Percentiles rank a stretch among this genome's conserved stretches.
Conservation (phyloP, 2,888 invertebrate species). For the Marasmarcha lunaedactyla region DNA sequence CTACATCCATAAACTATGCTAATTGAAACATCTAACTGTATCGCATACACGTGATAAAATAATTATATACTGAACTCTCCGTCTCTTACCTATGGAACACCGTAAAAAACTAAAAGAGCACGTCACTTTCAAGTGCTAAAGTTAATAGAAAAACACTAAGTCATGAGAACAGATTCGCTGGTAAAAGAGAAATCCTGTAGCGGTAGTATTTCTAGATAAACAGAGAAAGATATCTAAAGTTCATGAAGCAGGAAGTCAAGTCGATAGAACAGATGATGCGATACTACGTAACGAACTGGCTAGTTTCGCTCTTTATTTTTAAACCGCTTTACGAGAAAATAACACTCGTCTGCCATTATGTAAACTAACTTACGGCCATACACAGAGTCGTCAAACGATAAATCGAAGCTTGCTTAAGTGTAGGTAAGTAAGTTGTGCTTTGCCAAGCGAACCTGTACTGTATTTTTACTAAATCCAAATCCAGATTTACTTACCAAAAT, state of each 20-base stretch:
- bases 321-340: background rate
- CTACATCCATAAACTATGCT: conserved; percentile 18
- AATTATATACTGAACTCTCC: conserved; percentile 20
- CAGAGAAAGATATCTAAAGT: too few relatives aligned
- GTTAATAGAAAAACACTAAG: background rate
- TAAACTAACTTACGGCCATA: background rate
- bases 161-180: background rate
- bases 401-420: too few relatives aligned
- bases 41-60: conserved; percentile 16
- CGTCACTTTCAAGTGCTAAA: background rate
- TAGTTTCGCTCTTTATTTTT: background rate
- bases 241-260: background rate
- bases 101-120: background rate
- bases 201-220: too few relatives aligned
- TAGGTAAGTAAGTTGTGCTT: too few relatives aligned
- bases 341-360: background rate
- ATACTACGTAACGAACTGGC: background rate
- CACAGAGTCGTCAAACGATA: too few relatives aligned
- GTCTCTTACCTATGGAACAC: conserved; percentile 1
- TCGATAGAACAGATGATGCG: background rate
- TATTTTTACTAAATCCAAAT: too few relatives aligned
- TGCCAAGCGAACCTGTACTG: too few relatives aligned
- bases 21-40: conserved; percentile 11
- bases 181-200: background rate
- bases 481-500: too few relatives aligned